Evolutionary conservation across 2,888 invertebrate species (phyloP), one percentile per base, ranked within the genome.

Genomic region (Drosophila subquinaria): DNA sequence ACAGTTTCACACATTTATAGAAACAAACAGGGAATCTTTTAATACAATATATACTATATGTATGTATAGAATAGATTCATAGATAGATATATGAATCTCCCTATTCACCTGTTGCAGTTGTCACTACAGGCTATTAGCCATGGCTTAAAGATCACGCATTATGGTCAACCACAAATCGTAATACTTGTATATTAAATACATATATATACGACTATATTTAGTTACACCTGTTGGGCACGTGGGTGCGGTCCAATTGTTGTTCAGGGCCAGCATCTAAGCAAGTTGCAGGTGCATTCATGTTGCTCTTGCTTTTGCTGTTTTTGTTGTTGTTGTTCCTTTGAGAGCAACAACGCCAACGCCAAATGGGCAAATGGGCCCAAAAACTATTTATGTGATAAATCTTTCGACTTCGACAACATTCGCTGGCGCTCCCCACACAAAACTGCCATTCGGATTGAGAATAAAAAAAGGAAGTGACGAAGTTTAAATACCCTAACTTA

Each of bases 201-300:
- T 51, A 20, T 40, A 27, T 53, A 38, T 40, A 53, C 10, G 1
- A 30, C 10, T 53, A 45, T 50, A 38, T 52, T 50, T 42, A 69
- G 20, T 60, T 70, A 61, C 72, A 74, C 74, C 77, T 76, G 74
- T 57, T 69, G 69, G 61, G 48, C 53, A 11, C 15, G 53, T 70
- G 52, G 71, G 53, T 38, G 65, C 48, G n/a, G 17, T 36, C 59
- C 52, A 61, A 56, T 64, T 60, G 69, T 45, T 75, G 76, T 48
- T 76, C 76, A 76, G 65, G 79, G 76, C 76, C 79, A 66, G 20
- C 35, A 52, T 20, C 51, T 36, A 2, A 56, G 66, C 73, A 55
- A 27, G 40, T 13, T 73, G 79, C 79, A 79, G 75, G 75, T 78
- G 79, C 56, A 73, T 35, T 68, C 40, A 50, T 57, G 56, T 61